These are phyloP conservation scores for Tympanuchus pallidicinctus DNA, from an alignment of 2,113 vertebrate species.

Conservation along the genomic window DNA sequence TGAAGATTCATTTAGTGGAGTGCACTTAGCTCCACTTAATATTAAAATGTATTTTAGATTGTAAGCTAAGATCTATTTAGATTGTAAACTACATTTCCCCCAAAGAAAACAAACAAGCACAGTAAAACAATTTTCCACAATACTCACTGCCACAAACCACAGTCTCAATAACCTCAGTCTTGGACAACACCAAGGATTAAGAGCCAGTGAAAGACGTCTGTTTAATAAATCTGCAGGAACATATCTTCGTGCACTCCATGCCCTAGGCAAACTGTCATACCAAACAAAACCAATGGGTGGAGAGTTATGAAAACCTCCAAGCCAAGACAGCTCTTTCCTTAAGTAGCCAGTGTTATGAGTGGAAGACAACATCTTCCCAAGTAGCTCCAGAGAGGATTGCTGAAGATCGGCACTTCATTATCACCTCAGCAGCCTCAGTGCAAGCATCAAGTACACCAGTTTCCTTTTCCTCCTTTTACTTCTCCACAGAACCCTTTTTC, in stretches of 20 bases:
- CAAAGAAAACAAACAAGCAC: not conserved
- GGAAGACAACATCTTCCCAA: not conserved
- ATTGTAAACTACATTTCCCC: not conserved
- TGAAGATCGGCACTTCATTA: not conserved
- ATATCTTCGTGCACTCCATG: not conserved
- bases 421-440: not conserved
- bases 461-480: not conserved
- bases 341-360: not conserved
- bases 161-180: not conserved
- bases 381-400: not conserved
- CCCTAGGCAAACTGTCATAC: not conserved
- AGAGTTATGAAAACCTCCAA: not conserved
- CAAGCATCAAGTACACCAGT: not conserved
- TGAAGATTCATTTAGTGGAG: not conserved
- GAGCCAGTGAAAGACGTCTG: not conserved
- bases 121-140: not conserved
- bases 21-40: not conserved
- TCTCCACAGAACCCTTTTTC: not conserved
- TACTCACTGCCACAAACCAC: not conserved
- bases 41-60: not conserved
- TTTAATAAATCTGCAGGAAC: not conserved
- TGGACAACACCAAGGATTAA: not conserved
- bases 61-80: not conserved
- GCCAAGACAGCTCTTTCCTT: not conserved
- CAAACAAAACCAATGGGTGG: not conserved